A percentile compares a stretch with the other conserved stretches of the same genome.
Conservation (phyloP, 2,888 invertebrate genomes). For the Rhodophaea formosa region DNA sequence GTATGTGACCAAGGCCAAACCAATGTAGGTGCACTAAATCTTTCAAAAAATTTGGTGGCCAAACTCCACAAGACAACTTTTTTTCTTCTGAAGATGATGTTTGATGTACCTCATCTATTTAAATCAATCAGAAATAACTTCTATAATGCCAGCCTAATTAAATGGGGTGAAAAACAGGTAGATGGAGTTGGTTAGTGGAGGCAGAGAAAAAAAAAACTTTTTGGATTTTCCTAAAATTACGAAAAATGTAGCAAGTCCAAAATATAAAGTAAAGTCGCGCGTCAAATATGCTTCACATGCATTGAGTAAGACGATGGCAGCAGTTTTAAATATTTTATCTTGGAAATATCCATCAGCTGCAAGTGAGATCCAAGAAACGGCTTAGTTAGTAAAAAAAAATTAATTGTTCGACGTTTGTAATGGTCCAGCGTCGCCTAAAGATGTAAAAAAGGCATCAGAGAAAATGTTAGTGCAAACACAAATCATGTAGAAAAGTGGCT, state of each 20-base stretch:
- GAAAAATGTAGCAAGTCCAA: no score
- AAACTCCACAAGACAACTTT: not conserved
- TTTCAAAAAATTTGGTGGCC: not conserved
- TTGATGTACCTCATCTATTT: not conserved
- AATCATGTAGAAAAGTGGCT: no score
- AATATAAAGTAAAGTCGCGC: no score
- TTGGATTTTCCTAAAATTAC: no score
- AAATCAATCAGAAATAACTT: conserved; percentile 15
- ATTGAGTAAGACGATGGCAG: not conserved
- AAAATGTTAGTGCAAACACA: not conserved
- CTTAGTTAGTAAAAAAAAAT: not conserved
- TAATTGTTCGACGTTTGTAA: not conserved
- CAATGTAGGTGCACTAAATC: not conserved
- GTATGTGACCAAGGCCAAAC: not conserved
- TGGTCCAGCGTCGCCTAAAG: not conserved
- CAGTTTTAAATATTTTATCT: not conserved
- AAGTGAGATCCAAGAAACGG: not conserved
- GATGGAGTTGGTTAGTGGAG: conserved; percentile 12
- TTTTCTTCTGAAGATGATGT: not conserved
- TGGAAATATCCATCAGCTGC: not conserved
- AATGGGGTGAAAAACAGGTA: conserved; percentile 1
- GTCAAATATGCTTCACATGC: not conserved
- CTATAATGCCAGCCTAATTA: not conserved
- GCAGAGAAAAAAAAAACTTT: not conserved
- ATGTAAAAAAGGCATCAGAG: not conserved